Conservation (phyloP, 2,113 vertebrate species). For the Antigone vipio region DNA sequence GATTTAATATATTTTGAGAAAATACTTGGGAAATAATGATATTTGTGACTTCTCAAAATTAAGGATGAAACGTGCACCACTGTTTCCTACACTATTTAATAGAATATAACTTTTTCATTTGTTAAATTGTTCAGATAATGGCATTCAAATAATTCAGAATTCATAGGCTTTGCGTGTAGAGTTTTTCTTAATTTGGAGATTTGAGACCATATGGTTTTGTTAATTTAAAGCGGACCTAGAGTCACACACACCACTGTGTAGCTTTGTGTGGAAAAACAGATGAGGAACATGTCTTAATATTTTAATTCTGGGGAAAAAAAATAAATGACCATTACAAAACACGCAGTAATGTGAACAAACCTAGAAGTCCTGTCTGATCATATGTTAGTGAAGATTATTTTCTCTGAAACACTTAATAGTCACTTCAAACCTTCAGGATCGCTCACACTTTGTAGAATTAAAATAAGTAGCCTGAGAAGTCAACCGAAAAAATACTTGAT, state of each 20-base stretch:
- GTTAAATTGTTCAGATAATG: background rate
- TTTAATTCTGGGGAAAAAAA: background rate
- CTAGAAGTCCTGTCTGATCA: background rate
- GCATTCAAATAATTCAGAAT: constrained; percentile 29
- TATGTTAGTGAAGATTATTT: background rate
- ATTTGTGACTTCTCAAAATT: constrained; percentile 15
- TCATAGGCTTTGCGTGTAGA: background rate
- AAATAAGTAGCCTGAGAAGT: background rate
- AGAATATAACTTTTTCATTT: constrained; percentile 33
- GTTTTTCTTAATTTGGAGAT: constrained; percentile 4
- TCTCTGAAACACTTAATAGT: background rate
- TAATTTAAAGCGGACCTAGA: background rate
- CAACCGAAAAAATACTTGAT: background rate
- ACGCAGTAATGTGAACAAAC: background rate
- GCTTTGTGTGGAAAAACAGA: background rate
- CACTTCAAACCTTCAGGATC: background rate
- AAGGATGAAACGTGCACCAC: background rate
- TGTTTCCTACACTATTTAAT: constrained; percentile 15
- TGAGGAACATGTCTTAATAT: background rate
- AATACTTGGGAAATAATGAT: constrained; percentile 28
- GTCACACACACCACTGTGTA: background rate
- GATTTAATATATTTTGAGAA: background rate
- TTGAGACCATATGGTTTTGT: background rate
- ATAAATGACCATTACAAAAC: background rate
- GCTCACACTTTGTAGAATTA: background rate